Evolutionary conservation across 2,888 invertebrate genomes (phyloP).

Genomic region (Hecatera dysodea): DNA sequence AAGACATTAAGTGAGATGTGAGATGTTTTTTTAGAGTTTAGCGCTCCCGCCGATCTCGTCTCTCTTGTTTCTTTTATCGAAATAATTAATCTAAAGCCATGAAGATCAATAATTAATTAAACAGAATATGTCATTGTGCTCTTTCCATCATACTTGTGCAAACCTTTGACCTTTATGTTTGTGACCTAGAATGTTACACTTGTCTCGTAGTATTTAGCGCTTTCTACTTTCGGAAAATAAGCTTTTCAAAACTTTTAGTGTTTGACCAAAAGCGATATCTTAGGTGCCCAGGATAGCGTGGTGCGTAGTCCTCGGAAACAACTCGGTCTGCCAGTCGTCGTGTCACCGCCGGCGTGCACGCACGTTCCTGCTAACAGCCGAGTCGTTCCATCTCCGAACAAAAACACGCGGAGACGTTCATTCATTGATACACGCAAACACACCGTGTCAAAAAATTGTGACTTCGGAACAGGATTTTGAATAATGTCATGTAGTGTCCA

Average conservation of each 20-base stretch:
- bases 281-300: conserved; percentile 67
- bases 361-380: conserved; percentile 50
- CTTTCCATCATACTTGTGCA: neutral
- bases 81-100: conserved; percentile 1
- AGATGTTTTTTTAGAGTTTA: neutral
- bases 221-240: neutral
- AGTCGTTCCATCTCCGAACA: conserved; percentile 29
- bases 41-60: neutral
- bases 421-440: conserved; percentile 46
- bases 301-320: conserved; percentile 68
- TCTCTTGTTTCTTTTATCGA: conserved; percentile 17
- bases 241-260: conserved; percentile 25
- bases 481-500: neutral
- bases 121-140: neutral
- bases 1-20: no score
- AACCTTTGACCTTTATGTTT: neutral
- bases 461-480: conserved; percentile 6
- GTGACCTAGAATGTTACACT: neutral
- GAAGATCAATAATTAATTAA: neutral
- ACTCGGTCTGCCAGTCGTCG: conserved; percentile 74
- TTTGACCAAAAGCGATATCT: conserved; percentile 50
- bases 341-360: conserved; percentile 69
- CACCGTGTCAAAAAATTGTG: conserved; percentile 21
- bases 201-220: neutral
- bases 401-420: conserved; percentile 60